phyloP scores from a whole-genome alignment of 2,113 vertebrate genomes.

The Chiloscyllium plagiosum region DNA sequence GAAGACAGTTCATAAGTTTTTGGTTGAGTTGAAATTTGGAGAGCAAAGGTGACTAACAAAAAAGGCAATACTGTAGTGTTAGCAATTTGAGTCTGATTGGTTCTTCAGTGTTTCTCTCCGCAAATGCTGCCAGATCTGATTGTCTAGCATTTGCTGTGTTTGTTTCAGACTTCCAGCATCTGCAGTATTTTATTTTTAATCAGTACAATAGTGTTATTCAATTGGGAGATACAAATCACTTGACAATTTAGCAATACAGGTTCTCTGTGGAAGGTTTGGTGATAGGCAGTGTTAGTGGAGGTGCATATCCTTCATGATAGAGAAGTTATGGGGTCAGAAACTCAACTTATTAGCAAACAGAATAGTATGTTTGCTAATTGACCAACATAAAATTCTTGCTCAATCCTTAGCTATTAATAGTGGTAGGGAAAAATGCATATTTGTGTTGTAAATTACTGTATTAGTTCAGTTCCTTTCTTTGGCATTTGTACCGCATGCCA shows the following conservation, averaged over 20 bases:
- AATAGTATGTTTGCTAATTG: neutral
- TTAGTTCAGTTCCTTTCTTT: slow-evolving; percentile 7
- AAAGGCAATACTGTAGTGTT: too few relatives aligned
- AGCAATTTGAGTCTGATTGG: too few relatives aligned
- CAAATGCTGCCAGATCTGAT: too few relatives aligned
- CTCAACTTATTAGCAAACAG: neutral
- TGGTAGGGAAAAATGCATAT: neutral
- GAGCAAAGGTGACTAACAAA: neutral
- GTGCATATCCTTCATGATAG: neutral
- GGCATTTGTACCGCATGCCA: neutral
- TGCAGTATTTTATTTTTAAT: too few relatives aligned
- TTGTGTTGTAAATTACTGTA: slow-evolving; percentile 27
- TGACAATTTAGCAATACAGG: neutral
- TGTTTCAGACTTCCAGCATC: too few relatives aligned
- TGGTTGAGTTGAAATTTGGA: neutral
- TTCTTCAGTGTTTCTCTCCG: too few relatives aligned
- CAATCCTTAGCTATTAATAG: slow-evolving; percentile 10
- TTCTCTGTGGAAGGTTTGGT: neutral
- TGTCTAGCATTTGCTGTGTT: too few relatives aligned
- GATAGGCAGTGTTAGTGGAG: neutral
- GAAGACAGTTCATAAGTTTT: neutral
- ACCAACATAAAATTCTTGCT: neutral
- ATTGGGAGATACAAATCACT: neutral
- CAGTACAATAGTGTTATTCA: neutral
- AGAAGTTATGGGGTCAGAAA: neutral